Evolutionary conservation across 2,888 invertebrate species (phyloP).

Genomic region (Zygothrica quintamaculata): DNA sequence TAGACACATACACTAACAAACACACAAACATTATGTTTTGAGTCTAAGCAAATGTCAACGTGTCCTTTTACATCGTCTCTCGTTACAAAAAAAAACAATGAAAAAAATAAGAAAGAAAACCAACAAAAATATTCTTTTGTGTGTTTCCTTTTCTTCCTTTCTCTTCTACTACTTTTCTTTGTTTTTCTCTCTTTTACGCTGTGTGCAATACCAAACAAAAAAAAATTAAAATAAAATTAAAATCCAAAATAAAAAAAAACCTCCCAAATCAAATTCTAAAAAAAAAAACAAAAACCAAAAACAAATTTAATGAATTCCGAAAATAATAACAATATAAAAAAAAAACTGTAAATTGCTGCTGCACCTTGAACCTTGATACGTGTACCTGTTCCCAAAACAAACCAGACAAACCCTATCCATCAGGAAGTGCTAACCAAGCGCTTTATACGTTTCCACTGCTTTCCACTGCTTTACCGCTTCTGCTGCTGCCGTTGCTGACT

Average conservation of each 20-base stretch:
- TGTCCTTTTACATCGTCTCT: conserved; percentile 41
- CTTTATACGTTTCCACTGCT: conserved; percentile 41
- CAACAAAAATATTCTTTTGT: conserved; percentile 70
- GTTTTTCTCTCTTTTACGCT: conserved; percentile 73
- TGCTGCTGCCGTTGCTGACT: conserved; percentile 33
- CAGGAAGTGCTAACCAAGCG: conserved; percentile 36
- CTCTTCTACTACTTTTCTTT: conserved; percentile 72
- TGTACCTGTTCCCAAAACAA: conserved; percentile 17
- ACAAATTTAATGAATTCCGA: conserved; percentile 31
- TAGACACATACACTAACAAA: conserved; percentile 17
- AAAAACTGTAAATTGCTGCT: conserved; percentile 33
- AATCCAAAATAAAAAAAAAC: conserved; percentile 5
- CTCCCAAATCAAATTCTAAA: conserved; percentile 37
- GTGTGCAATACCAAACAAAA: conserved; percentile 63
- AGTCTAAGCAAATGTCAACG: conserved; percentile 44
- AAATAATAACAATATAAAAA: conserved; percentile 26
- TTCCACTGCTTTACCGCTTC: conserved; percentile 43
- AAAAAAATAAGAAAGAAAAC: conserved; percentile 58
- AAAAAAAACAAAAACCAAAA: conserved; percentile 21
- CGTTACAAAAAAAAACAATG: conserved; percentile 24
- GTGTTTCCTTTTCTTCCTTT: conserved; percentile 74
- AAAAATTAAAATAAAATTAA: conserved; percentile 16
- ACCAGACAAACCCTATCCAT: conserved; percentile 65
- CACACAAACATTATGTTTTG: conserved; percentile 47
- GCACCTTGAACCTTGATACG: conserved; percentile 14